Evolutionary conservation across 2,888 invertebrate genomes (phyloP), one percentile per base, ranked within the genome.

Genomic region (Drosophila nigricruria): DNA sequence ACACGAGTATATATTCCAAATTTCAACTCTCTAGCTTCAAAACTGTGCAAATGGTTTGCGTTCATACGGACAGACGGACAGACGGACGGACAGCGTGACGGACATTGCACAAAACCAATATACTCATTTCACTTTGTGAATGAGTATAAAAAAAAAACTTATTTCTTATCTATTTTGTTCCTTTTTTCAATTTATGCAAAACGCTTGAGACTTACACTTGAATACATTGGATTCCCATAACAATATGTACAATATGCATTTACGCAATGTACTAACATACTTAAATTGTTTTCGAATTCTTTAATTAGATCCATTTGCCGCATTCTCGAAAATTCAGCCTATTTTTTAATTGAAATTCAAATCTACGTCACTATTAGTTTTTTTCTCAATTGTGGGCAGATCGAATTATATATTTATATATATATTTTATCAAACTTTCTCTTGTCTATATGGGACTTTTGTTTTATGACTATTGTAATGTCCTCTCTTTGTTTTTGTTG

Each of bases 181-280:
- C 4, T 53, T 57, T 71, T 66, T 20, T 38, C 64, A 62, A 49
- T 60, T 60, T 52, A 16, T 40, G 30, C 23, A 25, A 78, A 70
- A 36, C 79, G 45, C 79, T 77, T 66, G 70, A 77, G 62, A 73
- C 57, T 50, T 78, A 45, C 57, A 61, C 62, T 77, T 74, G 79
- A 78, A 50, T 36, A 36, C 42, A 54, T 34, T 45, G 38, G 32
- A 32, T 25, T 14, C 16, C 53, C 32, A 43, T 18, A 34, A 34
- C 30, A 42, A 20, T 42, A 42, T 57, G 14, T 52, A 65, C 16
- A 43, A 58, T 53, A 42, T 56, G 45, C 43, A 45, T 60, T 60
- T 67, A 60, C 75, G 62, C 53, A 62, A 71, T 75, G 71, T 77
- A 59, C 71, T 53, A 61, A 70, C 42, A 43, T 59, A 50, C 67